Conservation (phyloP, 1,140 invertebrate genomes). For the Palaemon carinicauda region DNA sequence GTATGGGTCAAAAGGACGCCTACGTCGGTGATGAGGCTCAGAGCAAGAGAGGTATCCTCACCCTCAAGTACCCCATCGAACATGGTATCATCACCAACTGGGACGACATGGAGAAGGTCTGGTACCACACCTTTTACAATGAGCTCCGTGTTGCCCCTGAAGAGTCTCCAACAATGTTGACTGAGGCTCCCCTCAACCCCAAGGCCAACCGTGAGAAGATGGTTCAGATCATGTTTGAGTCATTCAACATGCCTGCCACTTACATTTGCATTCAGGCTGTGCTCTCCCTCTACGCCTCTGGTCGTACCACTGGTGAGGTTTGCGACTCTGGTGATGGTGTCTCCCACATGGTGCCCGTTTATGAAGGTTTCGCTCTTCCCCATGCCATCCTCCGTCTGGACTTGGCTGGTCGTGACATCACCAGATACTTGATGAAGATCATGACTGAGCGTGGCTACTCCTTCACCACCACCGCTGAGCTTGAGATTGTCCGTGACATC, state of each 20-base stretch:
- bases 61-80: conserved; percentile 92
- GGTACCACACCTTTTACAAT: conserved; percentile 96
- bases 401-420: conserved; percentile 45
- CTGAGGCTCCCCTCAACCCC: conserved; percentile 71
- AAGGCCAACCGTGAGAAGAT: conserved; percentile 88
- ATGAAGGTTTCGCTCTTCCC: conserved; percentile 49
- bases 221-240: conserved; percentile 87
- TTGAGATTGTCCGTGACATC: conserved; percentile 92
- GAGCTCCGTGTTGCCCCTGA: conserved; percentile 95
- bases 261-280: conserved; percentile 48
- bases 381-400: conserved; percentile 51
- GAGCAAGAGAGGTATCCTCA: conserved; percentile 90
- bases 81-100: conserved; percentile 96
- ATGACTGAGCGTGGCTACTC: conserved; percentile 66
- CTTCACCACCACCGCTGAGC: conserved; percentile 75
- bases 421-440: conserved; percentile 69
- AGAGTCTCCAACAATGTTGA: conserved; percentile 89
- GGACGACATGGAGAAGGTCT: conserved; percentile 89
- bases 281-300: conserved; percentile 50
- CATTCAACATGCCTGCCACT: conserved; percentile 59
- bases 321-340: conserved; percentile 52
- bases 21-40: conserved; percentile 94
- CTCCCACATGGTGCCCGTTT: conserved; percentile 41
- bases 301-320: conserved; percentile 49
- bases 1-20: conserved; percentile 92